Evolutionary conservation across 2,113 vertebrate species (phyloP), one percentile per base, ranked within the genome.

Genomic region (Dunckerocampus dactyliophorus): DNA sequence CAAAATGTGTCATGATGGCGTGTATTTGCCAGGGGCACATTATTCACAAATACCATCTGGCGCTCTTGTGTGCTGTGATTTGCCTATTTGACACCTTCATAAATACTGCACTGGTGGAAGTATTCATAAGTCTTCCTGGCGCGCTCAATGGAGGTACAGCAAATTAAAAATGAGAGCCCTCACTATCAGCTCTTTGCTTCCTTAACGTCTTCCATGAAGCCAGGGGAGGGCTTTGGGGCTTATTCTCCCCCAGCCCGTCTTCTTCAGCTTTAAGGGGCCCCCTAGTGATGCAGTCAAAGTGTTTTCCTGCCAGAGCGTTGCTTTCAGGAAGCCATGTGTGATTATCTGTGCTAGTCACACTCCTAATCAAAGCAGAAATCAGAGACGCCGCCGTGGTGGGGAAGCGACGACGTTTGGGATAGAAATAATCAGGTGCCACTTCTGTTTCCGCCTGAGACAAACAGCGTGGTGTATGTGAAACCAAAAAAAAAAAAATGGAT

Each of bases 81-180:
- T 72, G 69, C 24, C 1, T 17, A 59, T 67, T 68, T 8, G 67
- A 64, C 49, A 75, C 62, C 61, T 80, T 69, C 67, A 58, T 71
- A 76, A 76, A 67, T 67, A 48, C 50, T 63, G 56, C 62, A 34
- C 59, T 50, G 53, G 12, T 43, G 65, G 67, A 63, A 64, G 60
- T 65, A 76, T 82, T 82, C 65, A 77, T 49, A 47, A 43, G 47
- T 67, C 77, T 82, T 85, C 77, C 81, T 81, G 81, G 46, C 54
- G 67, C 42, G 11, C 9, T 75, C 57, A 80, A 76, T 82, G 17
- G 59, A 65, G 61, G 47, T 79, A 66, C 72, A 59, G 63, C 73
- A 75, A 80, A 79, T 81, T 73, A 74, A 66, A 76, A 72, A 71
- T 2, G 19, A 53, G 47, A 51, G 57, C 59, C 10, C 31, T 58